Base-by-base conservation (phyloP, 1,140 invertebrate species). In the Cepaea nemoralis region DNA sequence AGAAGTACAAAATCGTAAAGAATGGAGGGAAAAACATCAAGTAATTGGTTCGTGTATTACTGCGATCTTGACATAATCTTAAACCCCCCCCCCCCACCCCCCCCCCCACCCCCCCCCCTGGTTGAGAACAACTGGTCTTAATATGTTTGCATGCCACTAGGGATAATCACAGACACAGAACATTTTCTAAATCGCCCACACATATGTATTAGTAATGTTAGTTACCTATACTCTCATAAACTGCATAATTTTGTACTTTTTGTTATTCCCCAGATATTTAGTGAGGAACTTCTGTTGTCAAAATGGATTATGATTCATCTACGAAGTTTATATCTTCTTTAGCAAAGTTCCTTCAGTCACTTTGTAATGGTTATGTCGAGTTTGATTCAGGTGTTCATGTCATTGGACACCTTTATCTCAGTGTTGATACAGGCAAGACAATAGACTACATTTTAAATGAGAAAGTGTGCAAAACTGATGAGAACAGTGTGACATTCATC, bases 391-490 rank as follows among this genome's bases (percentile, higher is more conserved):
- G 80, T 73, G 83, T 83, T 59, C 78, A 83, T 39, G 79, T 83
- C 27, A 81, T 83, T 31, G 83, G 83, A 33, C 83, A 83, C 35
- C 76, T 83, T 37, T 83, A 83, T 78, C 76, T 83, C 19, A 83
- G 80, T 69, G 80, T 83, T n/a, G 83, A 83, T 45, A 83, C 79
- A 42, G 76, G 79, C 24, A 81, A 83, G 78, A 83, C 80, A 66
- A 77, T 83, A 50, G 80, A 83, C 42, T 83, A 83, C 50, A 77
- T 83, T 59, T 55, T 83, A 35, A 81, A 83, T 82, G 83, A 83
- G 79, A 83, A 83, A 75, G 83, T 83, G 0, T 81, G 80, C 69
- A 83, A 83, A 67, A 83, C 67, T 50, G 82, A 83, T 80, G 80
- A 83, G 63, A 81, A 81, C 35, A 81, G 78, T 81, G 80, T 81